These are phyloP conservation scores for Chaetodon trifasciatus DNA, from an alignment of 2,797 vertebrate genomes.

Conservation along the genomic window DNA sequence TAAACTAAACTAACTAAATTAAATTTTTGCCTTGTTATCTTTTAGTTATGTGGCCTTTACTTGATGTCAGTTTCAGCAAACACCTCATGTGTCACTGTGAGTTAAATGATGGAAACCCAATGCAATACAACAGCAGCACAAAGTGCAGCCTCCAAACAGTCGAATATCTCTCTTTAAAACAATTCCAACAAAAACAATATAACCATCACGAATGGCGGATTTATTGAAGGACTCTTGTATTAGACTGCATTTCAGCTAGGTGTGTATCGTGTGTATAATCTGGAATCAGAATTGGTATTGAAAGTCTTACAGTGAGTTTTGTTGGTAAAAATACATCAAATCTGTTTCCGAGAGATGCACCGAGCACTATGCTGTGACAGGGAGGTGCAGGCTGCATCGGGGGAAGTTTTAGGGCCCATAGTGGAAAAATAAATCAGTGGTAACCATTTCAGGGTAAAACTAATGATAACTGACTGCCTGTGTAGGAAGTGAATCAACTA, in stretches of 20 bases:
- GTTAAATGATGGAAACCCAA: too few relatives aligned
- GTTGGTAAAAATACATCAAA: conserved; percentile 20
- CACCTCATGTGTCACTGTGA: background rate
- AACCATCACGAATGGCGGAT: too few relatives aligned
- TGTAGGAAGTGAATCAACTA: conserved; percentile 71
- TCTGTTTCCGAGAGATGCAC: conserved; percentile 46
- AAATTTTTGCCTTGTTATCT: background rate
- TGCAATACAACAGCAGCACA: too few relatives aligned
- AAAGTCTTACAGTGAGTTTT: conserved; percentile 29
- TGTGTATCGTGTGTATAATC: background rate
- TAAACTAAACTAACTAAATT: too few relatives aligned
- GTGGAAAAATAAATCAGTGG: conserved; percentile 64
- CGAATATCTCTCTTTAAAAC: too few relatives aligned
- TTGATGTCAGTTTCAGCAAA: background rate
- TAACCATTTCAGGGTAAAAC: conserved; percentile 53
- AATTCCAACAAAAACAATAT: too few relatives aligned
- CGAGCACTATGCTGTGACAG: conserved; percentile 11
- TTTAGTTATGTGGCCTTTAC: background rate
- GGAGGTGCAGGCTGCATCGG: conserved; percentile 19
- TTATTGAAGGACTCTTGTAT: too few relatives aligned
- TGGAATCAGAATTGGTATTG: background rate
- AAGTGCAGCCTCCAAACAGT: too few relatives aligned
- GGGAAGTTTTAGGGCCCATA: conserved; percentile 40
- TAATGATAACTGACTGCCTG: conserved; percentile 71
- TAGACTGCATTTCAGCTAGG: too few relatives aligned